Percentiles rank a stretch among this genome's conserved stretches.
Conservation (phyloP, 2,888 invertebrate species). For the Prosapia bicincta region DNA sequence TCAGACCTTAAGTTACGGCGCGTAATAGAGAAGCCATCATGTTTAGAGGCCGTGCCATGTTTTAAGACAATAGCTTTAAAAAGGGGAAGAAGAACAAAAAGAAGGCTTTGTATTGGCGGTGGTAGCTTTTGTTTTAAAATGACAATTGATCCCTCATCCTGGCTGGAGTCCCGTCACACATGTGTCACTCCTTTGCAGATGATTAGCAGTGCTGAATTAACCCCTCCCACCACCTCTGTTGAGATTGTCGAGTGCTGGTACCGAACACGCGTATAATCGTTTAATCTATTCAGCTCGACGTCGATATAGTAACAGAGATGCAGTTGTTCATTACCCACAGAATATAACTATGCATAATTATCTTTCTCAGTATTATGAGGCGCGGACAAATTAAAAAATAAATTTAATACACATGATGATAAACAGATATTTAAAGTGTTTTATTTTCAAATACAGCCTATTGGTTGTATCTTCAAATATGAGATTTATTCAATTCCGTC, state of each 20-base stretch:
- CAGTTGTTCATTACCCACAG: no score
- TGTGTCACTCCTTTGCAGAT: not conserved
- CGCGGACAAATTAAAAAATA: no score
- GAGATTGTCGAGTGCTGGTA: not conserved
- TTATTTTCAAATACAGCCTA: no score
- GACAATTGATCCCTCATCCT: not conserved
- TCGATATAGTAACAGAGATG: no score
- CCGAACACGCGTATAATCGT: not conserved
- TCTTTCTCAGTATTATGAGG: no score
- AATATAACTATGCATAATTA: no score
- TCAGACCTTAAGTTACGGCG: not conserved
- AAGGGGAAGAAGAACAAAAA: constrained; percentile 1
- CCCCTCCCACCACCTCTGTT: not conserved
- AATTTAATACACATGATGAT: no score
- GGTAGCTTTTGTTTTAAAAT: not conserved
- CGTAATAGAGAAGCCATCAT: not conserved
- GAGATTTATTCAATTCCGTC: no score
- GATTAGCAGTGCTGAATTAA: not conserved
- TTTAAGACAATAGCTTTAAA: constrained; percentile 2
- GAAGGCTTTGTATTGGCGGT: not conserved
- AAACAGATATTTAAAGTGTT: no score
- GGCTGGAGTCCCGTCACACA: not conserved
- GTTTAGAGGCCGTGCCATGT: not conserved
- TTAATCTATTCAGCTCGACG: no score
- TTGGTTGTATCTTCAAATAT: no score